Base-by-base conservation (phyloP, 2,888 invertebrate species). In the Thymelicus sylvestris region DNA sequence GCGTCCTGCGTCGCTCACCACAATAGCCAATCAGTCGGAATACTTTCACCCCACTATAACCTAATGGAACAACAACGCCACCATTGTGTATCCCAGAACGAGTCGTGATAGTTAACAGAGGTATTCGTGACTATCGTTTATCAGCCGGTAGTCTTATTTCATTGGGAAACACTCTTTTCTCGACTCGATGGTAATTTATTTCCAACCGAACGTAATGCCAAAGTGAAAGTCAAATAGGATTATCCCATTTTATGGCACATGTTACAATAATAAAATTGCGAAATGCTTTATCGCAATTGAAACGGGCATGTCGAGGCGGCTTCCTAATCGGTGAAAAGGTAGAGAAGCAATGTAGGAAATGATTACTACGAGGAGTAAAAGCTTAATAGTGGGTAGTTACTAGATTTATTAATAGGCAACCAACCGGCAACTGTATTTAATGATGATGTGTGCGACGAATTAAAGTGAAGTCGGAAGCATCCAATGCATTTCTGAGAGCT, bases 81-180 rank as follows among this genome's bases (percentile, higher is more conserved):
- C 87, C 83, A 90, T 92, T 91, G 89, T 91, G 89, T 92, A 88
- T 81, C 82, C 85, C 77, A 82, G 83, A 85, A 81, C 78, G 78
- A 87, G 81, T 92, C 92, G 92, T 93, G 92, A 92, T 90, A 87
- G 87, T 87, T 86, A 87, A 86, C 84, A 86, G 86, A 83, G 85
- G 89, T 87, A 85, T 82, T 92, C 93, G 92, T 93, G 92, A 92
- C 90, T 86, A 81, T 87, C 83, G 85, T 88, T 87, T 89, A 80
- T 79, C 77, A 74, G 83, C 86, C 85, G 86, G 87, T 89, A 88
- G 88, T 88, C 87, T 91, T 86, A 82, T 83, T 85, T 82, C 82
- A 88, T 88, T 89, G 86, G 89, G 86, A 88, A 89, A 88, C 83
- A 81, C 80, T 86, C 80, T 86, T 87, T 87, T 82, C 85, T 79